Evolutionary conservation across 2,888 invertebrate genomes (phyloP).

Genomic region (Eupithecia insigniata): DNA sequence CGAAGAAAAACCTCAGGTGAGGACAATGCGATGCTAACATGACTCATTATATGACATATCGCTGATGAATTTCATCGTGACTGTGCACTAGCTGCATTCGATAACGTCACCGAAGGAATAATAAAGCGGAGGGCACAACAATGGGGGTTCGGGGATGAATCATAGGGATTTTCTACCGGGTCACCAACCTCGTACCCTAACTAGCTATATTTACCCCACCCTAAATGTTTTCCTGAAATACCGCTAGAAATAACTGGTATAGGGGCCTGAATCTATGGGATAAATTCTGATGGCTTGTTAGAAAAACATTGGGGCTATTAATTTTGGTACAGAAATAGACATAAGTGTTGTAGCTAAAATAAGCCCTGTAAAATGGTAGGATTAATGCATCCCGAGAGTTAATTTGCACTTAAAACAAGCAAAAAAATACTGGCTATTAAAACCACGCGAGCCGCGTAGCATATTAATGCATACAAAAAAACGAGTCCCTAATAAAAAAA

Average conservation of each 20-base stretch:
- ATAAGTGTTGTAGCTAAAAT: constrained; percentile 24
- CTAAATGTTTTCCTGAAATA: constrained; percentile 59
- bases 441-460: constrained; percentile 50
- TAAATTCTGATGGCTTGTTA: constrained; percentile 39
- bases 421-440: constrained; percentile 40
- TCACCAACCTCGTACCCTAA: constrained; percentile 73
- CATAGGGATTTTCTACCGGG: constrained; percentile 76
- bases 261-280: constrained; percentile 35
- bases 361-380: constrained; percentile 28
- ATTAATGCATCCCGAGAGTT: constrained; percentile 39
- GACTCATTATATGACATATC: constrained; percentile 71
- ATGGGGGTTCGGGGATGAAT: constrained; percentile 79
- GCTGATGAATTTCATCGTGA: constrained; percentile 66
- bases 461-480: constrained; percentile 59
- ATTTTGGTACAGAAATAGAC: constrained; percentile 48
- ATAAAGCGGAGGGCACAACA: constrained; percentile 64
- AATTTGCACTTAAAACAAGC: constrained; percentile 50
- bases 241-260: constrained; percentile 49
- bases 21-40: constrained; percentile 51
- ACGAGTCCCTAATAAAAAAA: constrained; percentile 58
- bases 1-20: constrained; percentile 60
- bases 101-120: constrained; percentile 77
- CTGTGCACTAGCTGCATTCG: constrained; percentile 62
- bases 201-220: constrained; percentile 68
- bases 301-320: constrained; percentile 45